phyloP scores from a whole-genome alignment of 2,888 invertebrate species.

The Labia minor region DNA sequence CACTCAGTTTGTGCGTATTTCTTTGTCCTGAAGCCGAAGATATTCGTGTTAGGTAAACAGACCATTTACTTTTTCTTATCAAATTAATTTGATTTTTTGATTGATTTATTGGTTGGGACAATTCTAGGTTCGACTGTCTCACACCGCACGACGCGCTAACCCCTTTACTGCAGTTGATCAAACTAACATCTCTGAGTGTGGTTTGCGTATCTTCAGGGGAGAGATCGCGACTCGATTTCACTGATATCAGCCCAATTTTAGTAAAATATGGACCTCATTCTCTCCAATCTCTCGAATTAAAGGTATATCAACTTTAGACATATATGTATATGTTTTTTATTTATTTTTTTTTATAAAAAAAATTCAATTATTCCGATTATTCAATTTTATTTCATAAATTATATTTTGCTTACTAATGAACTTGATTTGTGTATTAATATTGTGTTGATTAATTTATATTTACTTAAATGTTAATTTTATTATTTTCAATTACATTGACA shows the following conservation, averaged over 20 bases:
- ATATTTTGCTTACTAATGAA: too few species aligned
- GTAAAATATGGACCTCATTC: constrained; percentile 26
- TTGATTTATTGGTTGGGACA: background rate
- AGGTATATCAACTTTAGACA: constrained; percentile 24
- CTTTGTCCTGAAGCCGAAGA: constrained; percentile 30
- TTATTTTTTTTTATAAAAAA: too few species aligned
- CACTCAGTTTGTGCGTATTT: constrained; percentile 28
- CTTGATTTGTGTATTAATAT: too few species aligned
- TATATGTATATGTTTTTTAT: too few species aligned
- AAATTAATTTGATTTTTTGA: background rate
- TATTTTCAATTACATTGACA: too few species aligned
- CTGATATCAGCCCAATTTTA: constrained; percentile 30
- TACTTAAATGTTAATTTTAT: too few species aligned
- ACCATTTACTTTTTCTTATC: background rate
- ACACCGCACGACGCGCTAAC: constrained; percentile 31
- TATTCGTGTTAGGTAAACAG: constrained; percentile 25
- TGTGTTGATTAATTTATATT: too few species aligned
- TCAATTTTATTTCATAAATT: too few species aligned
- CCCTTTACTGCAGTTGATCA: constrained; percentile 24
- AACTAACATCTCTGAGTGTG: constrained; percentile 29
- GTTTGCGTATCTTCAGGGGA: constrained; percentile 32
- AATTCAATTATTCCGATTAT: too few species aligned
- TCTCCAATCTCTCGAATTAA: constrained; percentile 25
- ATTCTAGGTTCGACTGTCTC: constrained; percentile 28
- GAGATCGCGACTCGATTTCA: constrained; percentile 30